A percentile compares a stretch with the other conserved stretches of the same genome.
These are phyloP conservation scores for Poeciliopsis presidionis DNA, from an alignment of 2,797 vertebrate species.

Conservation along the genomic window DNA sequence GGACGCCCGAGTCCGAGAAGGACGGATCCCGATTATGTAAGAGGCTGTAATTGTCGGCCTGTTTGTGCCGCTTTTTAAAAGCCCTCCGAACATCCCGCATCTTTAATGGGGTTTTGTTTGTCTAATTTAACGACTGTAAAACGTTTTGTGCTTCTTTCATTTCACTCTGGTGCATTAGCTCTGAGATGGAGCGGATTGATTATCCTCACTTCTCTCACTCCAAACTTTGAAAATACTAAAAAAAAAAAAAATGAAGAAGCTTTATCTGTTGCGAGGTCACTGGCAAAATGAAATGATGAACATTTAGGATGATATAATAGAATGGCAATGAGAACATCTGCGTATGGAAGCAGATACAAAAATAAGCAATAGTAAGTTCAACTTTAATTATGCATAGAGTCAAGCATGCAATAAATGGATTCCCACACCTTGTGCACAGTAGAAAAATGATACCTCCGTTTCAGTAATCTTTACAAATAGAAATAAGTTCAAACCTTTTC, in stretches of 20 bases:
- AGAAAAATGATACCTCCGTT: too few species aligned
- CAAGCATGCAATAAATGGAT: not conserved
- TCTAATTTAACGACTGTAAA: constrained; percentile 29
- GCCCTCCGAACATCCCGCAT: constrained; percentile 3
- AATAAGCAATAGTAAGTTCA: not conserved
- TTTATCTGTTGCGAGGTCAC: not conserved
- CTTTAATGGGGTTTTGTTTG: constrained; percentile 46
- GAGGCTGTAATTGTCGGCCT: constrained; percentile 25
- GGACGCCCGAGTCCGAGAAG: constrained; percentile 11
- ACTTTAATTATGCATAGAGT: not conserved
- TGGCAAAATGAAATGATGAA: not conserved
- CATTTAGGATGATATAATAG: not conserved
- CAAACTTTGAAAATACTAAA: not conserved
- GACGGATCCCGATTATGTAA: constrained; percentile 45
- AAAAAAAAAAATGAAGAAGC: not conserved
- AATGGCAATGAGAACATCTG: not conserved
- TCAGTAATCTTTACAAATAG: too few species aligned
- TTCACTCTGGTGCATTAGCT: not conserved
- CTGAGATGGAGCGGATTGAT: not conserved
- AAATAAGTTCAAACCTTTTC: too few species aligned
- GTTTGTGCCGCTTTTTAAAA: constrained; percentile 20
- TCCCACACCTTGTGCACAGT: not conserved
- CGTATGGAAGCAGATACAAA: not conserved
- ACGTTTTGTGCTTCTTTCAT: not conserved
- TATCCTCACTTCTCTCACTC: not conserved